A percentile compares a stretch with the other conserved stretches of the same genome.
Conservation (phyloP, 2,797 vertebrate species). For the Artibeus lituratus region DNA sequence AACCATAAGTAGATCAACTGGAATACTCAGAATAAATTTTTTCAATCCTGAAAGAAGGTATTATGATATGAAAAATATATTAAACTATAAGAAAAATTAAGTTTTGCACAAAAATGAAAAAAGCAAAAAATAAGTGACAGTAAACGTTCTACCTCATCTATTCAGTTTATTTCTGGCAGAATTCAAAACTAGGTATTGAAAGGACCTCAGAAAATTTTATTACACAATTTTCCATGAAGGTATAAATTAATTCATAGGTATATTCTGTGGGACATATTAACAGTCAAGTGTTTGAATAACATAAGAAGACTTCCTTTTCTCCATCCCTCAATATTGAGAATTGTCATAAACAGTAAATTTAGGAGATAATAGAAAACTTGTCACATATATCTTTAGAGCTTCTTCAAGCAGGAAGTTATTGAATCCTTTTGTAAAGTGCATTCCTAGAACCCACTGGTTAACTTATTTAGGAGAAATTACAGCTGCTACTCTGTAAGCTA, state of each 20-base stretch:
- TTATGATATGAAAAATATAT: neutral
- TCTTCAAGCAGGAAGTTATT: neutral
- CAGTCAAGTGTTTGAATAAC: neutral
- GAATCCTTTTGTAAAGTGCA: neutral
- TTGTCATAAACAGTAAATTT: neutral
- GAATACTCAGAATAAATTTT: neutral
- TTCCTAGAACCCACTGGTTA: neutral
- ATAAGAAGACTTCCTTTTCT: neutral
- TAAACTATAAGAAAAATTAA: neutral
- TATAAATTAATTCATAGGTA: neutral
- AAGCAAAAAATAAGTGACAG: neutral
- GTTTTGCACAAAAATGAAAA: neutral
- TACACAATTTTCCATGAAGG: neutral
- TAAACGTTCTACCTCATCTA: neutral
- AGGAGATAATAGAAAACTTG: neutral
- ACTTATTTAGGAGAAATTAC: neutral
- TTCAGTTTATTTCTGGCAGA: neutral
- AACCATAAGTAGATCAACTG: neutral
- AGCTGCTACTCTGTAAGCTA: neutral
- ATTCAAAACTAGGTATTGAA: neutral
- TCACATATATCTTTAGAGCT: neutral
- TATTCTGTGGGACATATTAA: neutral
- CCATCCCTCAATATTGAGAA: neutral
- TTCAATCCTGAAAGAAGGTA: neutral
- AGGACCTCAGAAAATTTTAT: neutral